A percentile compares a stretch with the other conserved stretches of the same genome.
Evolutionary conservation across 1,140 invertebrate species (phyloP).

Genomic region (Goniozus legneri): DNA sequence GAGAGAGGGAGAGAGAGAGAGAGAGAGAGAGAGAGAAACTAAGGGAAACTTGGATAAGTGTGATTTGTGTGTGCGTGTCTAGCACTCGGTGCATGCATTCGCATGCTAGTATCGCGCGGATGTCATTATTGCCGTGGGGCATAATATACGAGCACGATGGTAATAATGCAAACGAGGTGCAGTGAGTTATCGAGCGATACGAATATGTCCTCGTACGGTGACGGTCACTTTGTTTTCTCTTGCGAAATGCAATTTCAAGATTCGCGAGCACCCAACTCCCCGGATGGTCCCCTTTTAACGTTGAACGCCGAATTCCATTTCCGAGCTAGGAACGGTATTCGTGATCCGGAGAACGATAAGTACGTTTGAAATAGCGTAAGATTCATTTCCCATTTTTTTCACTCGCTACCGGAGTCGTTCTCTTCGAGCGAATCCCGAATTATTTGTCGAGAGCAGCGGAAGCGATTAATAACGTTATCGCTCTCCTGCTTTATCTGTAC

Average conservation of each 20-base stretch:
- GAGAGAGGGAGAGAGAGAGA: not conserved
- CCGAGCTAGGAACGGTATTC: too few species aligned
- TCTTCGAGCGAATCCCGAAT: too few species aligned
- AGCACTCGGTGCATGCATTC: not conserved
- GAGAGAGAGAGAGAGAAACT: not conserved
- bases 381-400: too few species aligned
- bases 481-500: too few species aligned
- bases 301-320: conserved; percentile 1
- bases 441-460: too few species aligned
- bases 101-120: not conserved
- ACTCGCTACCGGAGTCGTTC: too few species aligned
- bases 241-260: not conserved
- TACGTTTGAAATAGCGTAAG: too few species aligned
- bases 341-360: too few species aligned
- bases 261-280: not conserved
- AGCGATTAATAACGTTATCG: too few species aligned
- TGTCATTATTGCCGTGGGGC: not conserved
- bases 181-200: too few species aligned
- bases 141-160: not conserved
- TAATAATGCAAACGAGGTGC: not conserved
- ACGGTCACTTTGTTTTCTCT: not conserved
- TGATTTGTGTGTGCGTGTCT: not conserved
- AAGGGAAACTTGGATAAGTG: not conserved
- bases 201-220: too few species aligned
- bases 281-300: not conserved